Evolutionary conservation across 1,140 invertebrate genomes (phyloP), one percentile per base, ranked within the genome.

Genomic region (Adelges cooleyi): DNA sequence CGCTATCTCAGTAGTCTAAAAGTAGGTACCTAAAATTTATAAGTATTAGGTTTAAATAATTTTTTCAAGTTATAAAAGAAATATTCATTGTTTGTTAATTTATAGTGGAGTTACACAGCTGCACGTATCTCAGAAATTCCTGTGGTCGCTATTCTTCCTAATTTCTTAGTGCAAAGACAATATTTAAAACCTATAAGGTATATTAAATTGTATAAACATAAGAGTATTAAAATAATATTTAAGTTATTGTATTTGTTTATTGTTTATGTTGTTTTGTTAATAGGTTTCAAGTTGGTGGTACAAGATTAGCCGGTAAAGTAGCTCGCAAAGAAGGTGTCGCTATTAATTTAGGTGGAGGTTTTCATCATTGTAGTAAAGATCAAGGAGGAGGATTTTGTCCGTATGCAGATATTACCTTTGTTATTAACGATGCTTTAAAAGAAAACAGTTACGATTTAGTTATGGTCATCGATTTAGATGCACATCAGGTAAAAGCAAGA

Each of bases 391-490:
- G 90, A 3, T 94, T 94, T 75, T 93, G 90, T 78, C 81, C 86
- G 1, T 93, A 92, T 75, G 90, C 90, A 9, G 90, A 92, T 74
- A 91, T 94, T 36, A 89, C 87, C 1, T 73, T 92, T 40, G 75
- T 89, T 0, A 79, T 92, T 13, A 77, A 81, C 52, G 84, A 84
- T 70, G 72, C 90, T 4, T 82, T 87, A 50, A 74, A 81, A 15
- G 73, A 79, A 70, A 77, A 81, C 66, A 69, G 76, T 17, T 72
- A 74, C 10, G 69, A 74, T 25, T 80, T 88, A 10, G 83, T 83
- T 11, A 87, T 93, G 85, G 92, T 94, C 71, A 80, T 93, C 18
- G 90, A 94, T 76, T 78, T 93, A 71, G 90, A 93, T 78, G 90
- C 90, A 29, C 90, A 94, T 78, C 84, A 87, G 77, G 81, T 83